A percentile compares a stretch with the other conserved stretches of the same genome.
Evolutionary conservation across 1,140 invertebrate genomes (phyloP).

Genomic region (Pseudoatta argentina): DNA sequence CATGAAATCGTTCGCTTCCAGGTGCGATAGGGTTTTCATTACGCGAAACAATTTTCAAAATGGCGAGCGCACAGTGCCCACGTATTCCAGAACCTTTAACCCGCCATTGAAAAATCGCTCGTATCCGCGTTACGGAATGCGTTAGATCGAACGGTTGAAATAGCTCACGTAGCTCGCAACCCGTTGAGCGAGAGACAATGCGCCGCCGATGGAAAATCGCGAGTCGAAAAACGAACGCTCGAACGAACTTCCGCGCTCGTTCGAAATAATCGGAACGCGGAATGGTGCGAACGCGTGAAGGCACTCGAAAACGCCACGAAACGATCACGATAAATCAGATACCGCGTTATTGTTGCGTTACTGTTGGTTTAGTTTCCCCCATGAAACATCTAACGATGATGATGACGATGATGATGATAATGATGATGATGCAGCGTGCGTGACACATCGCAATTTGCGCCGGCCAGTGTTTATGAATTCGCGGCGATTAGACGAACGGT

Average conservation of each 20-base stretch:
- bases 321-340: slow-evolving; percentile 38
- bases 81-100: slow-evolving; percentile 41
- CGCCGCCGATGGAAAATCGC: slow-evolving; percentile 48
- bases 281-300: slow-evolving; percentile 17
- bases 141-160: slow-evolving; percentile 33
- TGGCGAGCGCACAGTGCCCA: neutral
- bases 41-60: slow-evolving; percentile 50
- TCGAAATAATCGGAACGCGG: slow-evolving; percentile 33
- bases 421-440: neutral
- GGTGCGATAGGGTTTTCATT: slow-evolving; percentile 50
- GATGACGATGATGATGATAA: neutral
- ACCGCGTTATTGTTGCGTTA: neutral
- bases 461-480: neutral
- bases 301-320: neutral
- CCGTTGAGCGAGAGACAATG: slow-evolving; percentile 44
- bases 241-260: slow-evolving; percentile 21
- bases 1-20: slow-evolving; percentile 39
- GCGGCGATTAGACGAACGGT: slow-evolving; percentile 6
- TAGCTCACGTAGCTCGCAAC: slow-evolving; percentile 26
- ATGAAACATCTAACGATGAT: slow-evolving; percentile 16
- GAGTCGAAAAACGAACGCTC: slow-evolving; percentile 36
- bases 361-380: neutral
- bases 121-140: slow-evolving; percentile 49
- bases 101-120: slow-evolving; percentile 58
- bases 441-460: slow-evolving; percentile 37